These are phyloP conservation scores for Delichon dasypus DNA, from an alignment of 2,797 vertebrate genomes.

Conservation along the genomic window DNA sequence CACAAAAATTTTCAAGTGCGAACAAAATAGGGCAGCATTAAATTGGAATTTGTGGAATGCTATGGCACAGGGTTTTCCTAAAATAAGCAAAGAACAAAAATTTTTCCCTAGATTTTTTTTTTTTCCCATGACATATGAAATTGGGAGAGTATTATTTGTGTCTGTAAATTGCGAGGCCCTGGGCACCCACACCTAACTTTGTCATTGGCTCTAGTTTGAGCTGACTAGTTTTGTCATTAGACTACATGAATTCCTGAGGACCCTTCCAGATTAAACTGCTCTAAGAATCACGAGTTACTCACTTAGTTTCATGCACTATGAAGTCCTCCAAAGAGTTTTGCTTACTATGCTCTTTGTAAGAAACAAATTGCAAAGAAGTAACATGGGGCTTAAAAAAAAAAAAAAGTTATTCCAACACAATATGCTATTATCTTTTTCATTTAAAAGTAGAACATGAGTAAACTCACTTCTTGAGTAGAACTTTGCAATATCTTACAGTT, in stretches of 20 bases:
- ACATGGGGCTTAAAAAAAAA: neutral
- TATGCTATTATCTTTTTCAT: neutral
- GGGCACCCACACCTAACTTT: neutral
- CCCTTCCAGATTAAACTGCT: neutral
- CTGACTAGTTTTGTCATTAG: neutral
- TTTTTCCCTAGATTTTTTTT: slow-evolving; percentile 15
- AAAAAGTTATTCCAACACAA: neutral
- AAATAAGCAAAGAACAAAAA: neutral
- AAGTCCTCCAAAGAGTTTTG: neutral
- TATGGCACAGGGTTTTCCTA: neutral
- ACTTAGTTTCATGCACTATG: neutral
- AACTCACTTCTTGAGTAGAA: neutral
- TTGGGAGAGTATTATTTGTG: slow-evolving; percentile 14
- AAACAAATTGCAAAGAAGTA: neutral
- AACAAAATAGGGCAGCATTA: neutral
- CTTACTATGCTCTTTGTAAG: neutral
- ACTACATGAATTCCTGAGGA: neutral
- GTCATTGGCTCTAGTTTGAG: neutral
- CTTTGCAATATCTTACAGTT: neutral
- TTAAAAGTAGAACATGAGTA: neutral
- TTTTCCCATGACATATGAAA: neutral
- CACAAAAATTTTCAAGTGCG: neutral
- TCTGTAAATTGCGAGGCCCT: neutral
- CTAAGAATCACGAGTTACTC: neutral
- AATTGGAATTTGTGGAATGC: slow-evolving; percentile 20